These are phyloP conservation scores for Drosophila sp. DNA, from an alignment of 1,140 invertebrate species.

Conservation along the genomic window DNA sequence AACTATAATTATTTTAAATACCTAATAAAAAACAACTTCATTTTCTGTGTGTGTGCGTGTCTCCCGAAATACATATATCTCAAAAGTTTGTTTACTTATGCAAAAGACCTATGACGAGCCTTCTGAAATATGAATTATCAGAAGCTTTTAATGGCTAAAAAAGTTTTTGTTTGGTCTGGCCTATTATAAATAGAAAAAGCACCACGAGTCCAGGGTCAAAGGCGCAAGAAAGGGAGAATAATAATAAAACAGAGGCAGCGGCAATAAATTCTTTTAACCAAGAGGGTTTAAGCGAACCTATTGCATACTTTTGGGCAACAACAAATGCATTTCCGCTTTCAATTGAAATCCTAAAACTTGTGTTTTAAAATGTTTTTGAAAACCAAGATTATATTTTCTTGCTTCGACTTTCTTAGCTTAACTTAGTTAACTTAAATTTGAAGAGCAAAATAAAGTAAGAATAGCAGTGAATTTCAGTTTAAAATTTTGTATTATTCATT, in stretches of 20 bases:
- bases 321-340: background rate
- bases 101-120: slow-evolving; percentile 7
- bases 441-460: too few species aligned
- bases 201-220: slow-evolving; percentile 30
- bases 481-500: too few species aligned
- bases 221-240: slow-evolving; percentile 1
- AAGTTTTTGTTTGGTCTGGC: background rate
- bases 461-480: too few species aligned
- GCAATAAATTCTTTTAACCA: background rate
- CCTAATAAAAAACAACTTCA: slow-evolving; percentile 30
- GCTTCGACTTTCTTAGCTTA: too few species aligned
- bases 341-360: too few species aligned
- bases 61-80: background rate
- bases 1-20: slow-evolving; percentile 37
- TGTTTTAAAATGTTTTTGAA: too few species aligned
- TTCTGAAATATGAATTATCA: slow-evolving; percentile 5
- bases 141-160: slow-evolving; percentile 1
- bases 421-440: too few species aligned
- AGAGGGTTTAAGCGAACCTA: background rate
- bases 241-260: background rate
- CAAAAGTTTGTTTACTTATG: background rate
- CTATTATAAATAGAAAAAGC: slow-evolving; percentile 38
- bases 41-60: slow-evolving; percentile 28
- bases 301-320: background rate
- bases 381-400: too few species aligned